Conservation (phyloP, 2,797 vertebrate species). For the Betta splendens region DNA sequence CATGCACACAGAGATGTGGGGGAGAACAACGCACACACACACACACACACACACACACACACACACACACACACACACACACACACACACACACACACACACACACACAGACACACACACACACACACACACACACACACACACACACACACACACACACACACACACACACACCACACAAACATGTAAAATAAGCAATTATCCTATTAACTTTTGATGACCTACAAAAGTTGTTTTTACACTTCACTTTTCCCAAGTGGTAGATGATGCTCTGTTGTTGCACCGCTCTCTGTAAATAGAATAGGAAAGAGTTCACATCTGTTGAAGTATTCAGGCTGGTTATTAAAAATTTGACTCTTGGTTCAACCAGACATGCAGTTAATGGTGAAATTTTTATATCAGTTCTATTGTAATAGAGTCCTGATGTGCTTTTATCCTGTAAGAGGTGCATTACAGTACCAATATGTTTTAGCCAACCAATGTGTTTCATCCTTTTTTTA, state of each 20-base stretch:
- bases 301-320: constrained; percentile 37
- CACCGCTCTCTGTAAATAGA: constrained; percentile 48
- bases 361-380: constrained; percentile 28
- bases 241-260: constrained; percentile 44
- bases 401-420: neutral
- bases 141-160: constrained; percentile 29
- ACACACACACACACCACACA: constrained; percentile 40
- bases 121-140: constrained; percentile 35
- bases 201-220: constrained; percentile 79
- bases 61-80: constrained; percentile 30
- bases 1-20: constrained; percentile 32
- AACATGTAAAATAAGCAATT: constrained; percentile 77
- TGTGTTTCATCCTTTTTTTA: neutral
- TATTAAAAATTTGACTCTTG: constrained; percentile 9
- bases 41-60: constrained; percentile 24
- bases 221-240: constrained; percentile 73
- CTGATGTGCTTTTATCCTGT: neutral
- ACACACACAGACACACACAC: constrained; percentile 47
- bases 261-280: constrained; percentile 18
- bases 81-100: constrained; percentile 34
- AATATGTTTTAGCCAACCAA: too few relatives aligned
- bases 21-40: constrained; percentile 43
- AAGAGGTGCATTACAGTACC: too few relatives aligned
- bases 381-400: constrained; percentile 6
- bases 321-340: constrained; percentile 27